These are phyloP conservation scores for Syndactyla subalaris DNA, from an alignment of 2,797 vertebrate species.

Conservation along the genomic window DNA sequence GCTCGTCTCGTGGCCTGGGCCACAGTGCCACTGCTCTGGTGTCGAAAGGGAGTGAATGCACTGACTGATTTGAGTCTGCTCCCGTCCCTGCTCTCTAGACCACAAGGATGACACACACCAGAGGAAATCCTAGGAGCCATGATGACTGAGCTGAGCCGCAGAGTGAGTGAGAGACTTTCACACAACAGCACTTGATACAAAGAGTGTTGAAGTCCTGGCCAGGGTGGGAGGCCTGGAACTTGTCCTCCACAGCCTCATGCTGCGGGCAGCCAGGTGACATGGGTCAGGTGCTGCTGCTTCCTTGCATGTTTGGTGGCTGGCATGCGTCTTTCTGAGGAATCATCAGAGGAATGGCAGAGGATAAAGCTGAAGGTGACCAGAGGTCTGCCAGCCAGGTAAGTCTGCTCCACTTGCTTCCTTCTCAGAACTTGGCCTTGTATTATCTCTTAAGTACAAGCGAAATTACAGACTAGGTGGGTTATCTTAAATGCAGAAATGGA, in stretches of 20 bases:
- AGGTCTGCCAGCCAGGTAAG: background rate
- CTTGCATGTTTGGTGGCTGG: fast-evolving
- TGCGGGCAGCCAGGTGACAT: background rate
- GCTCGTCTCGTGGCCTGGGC: background rate
- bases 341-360: background rate
- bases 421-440: background rate
- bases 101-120: background rate
- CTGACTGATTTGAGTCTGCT: background rate
- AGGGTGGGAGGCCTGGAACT: background rate
- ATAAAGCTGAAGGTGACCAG: background rate
- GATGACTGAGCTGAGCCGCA: background rate
- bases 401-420: background rate
- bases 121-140: background rate
- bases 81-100: background rate
- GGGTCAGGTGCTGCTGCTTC: background rate
- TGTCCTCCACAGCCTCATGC: fast-evolving
- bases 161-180: background rate
- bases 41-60: background rate
- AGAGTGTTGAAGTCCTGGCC: background rate
- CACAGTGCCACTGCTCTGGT: background rate
- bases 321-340: background rate
- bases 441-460: background rate
- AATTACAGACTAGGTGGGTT: background rate
- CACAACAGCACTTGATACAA: fast-evolving
- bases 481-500: background rate